phyloP scores from a whole-genome alignment of 2,113 vertebrate species.

The Rousettus leschenaultii region DNA sequence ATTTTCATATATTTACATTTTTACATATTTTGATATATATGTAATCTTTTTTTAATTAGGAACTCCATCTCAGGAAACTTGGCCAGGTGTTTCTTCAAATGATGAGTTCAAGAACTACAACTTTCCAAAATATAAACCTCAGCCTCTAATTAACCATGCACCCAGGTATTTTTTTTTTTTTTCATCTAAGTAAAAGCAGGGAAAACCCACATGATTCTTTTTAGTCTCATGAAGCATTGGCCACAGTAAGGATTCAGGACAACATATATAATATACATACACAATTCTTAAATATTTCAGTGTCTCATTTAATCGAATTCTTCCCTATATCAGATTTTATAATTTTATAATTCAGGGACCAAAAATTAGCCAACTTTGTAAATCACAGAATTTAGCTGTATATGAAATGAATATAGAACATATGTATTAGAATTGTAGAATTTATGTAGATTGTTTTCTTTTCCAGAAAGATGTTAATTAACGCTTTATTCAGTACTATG shows the following conservation, averaged over 20 bases:
- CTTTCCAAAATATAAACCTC: constrained; percentile 97
- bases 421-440: neutral
- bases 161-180: constrained; percentile 87
- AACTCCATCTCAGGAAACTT: constrained; percentile 96
- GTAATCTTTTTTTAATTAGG: constrained; percentile 81
- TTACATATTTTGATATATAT: neutral
- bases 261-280: neutral
- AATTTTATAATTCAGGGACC: constrained; percentile 4
- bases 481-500: neutral
- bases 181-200: constrained; percentile 13
- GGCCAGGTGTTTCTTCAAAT: constrained; percentile 95
- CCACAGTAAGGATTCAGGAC: neutral
- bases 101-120: constrained; percentile 99
- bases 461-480: neutral
- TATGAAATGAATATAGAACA: neutral
- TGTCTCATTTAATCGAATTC: neutral
- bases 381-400: constrained; percentile 18
- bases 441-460: neutral
- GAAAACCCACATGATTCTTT: neutral
- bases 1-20: neutral
- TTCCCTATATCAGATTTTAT: neutral
- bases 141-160: constrained; percentile 96
- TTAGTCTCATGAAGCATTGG: neutral
- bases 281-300: neutral
- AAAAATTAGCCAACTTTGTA: neutral